A percentile compares a stretch with the other conserved stretches of the same genome.
phyloP scores from a whole-genome alignment of 1,140 invertebrate species.

The Drosophila pallidifrons region DNA sequence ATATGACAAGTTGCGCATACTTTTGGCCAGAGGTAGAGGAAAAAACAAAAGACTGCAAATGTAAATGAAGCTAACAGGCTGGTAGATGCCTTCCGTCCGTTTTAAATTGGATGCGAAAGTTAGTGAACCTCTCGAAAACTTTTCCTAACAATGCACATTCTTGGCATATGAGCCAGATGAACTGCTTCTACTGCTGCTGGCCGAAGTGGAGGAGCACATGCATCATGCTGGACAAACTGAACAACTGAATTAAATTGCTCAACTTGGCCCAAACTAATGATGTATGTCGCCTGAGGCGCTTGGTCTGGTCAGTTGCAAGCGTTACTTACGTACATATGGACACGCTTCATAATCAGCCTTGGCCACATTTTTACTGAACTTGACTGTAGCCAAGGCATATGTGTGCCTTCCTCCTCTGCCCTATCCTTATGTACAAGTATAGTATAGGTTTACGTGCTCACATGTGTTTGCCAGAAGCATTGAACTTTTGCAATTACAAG shows the following conservation, averaged over 20 bases:
- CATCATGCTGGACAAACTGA: constrained; percentile 30
- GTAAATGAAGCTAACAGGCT: constrained; percentile 19
- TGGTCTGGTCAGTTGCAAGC: constrained; percentile 39
- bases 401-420: no score
- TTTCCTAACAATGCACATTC: constrained; percentile 26
- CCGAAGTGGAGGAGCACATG: background rate
- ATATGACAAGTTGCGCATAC: constrained; percentile 10
- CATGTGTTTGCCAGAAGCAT: constrained; percentile 51
- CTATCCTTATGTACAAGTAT: background rate
- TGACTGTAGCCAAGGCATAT: constrained; percentile 3
- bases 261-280: constrained; percentile 52
- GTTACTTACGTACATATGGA: constrained; percentile 1
- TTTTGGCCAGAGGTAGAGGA: background rate
- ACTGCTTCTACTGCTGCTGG: background rate
- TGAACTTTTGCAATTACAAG: constrained; percentile 77
- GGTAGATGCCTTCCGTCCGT: constrained; percentile 6
- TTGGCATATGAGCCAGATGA: constrained; percentile 20
- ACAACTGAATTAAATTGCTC: constrained; percentile 36
- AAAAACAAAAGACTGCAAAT: constrained; percentile 1
- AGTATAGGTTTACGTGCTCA: constrained; percentile 7
- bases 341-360: constrained; percentile 47
- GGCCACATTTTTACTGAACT: constrained; percentile 45
- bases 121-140: constrained; percentile 9
- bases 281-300: constrained; percentile 33
- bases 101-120: constrained; percentile 28